phyloP scores from a whole-genome alignment of 2,888 invertebrate species.

The Schrankia costaestrigalis region DNA sequence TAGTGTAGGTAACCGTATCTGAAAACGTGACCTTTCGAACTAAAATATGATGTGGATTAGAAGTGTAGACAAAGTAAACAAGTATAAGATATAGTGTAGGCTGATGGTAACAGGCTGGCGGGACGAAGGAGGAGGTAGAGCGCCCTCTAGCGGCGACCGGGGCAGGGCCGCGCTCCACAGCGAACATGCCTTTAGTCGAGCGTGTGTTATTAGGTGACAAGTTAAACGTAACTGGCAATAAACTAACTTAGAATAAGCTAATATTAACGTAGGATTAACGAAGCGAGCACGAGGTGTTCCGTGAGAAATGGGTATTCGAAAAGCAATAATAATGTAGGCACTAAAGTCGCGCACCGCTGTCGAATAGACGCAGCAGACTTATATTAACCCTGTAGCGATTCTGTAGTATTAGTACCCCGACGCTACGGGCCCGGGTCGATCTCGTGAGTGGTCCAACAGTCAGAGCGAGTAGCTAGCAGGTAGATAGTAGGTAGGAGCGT shows the following conservation, averaged over 20 bases:
- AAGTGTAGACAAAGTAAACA: background rate
- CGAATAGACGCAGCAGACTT: constrained; percentile 57
- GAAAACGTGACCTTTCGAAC: background rate
- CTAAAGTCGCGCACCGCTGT: constrained; percentile 73
- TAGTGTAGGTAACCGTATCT: too few species aligned
- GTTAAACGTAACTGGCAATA: constrained; percentile 75
- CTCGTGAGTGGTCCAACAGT: too few species aligned
- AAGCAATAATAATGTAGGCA: constrained; percentile 80
- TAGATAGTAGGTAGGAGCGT: constrained; percentile 22
- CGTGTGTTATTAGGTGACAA: constrained; percentile 61
- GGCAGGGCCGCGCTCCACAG: constrained; percentile 55
- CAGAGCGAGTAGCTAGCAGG: constrained; percentile 27
- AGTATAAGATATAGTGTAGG: too few species aligned
- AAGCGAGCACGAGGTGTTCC: constrained; percentile 74
- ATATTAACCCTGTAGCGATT: constrained; percentile 49
- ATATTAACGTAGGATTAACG: constrained; percentile 51
- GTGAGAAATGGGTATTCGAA: constrained; percentile 79
- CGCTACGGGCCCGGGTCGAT: constrained; percentile 16
- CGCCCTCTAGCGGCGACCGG: constrained; percentile 40
- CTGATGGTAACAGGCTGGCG: background rate
- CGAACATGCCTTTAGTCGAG: constrained; percentile 71
- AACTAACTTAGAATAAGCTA: constrained; percentile 68
- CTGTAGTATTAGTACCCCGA: constrained; percentile 40
- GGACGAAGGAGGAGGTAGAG: constrained; percentile 38
- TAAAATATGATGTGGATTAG: background rate